These are phyloP conservation scores for Ambastaia sidthimunki DNA, from an alignment of 2,797 vertebrate species.

Conservation along the genomic window DNA sequence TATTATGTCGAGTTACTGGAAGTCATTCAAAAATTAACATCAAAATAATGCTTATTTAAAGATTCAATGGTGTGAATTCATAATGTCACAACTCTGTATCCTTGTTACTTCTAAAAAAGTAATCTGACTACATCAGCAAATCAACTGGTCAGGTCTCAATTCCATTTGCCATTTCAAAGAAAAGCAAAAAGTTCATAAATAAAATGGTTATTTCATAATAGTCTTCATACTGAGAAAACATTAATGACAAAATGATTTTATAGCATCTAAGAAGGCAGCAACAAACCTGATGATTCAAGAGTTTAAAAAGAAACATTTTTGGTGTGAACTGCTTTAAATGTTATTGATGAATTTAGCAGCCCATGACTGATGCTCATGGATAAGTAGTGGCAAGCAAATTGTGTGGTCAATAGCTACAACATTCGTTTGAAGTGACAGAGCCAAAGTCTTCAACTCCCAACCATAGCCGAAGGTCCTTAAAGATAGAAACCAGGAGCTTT, in stretches of 20 bases:
- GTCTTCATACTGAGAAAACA: background rate
- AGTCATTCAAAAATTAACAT: background rate
- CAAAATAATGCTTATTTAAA: background rate
- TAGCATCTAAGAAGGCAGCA: background rate
- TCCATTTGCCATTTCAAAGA: background rate
- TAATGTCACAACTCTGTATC: background rate
- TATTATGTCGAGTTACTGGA: background rate
- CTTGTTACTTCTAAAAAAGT: background rate
- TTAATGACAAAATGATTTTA: background rate
- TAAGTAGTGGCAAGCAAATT: slow-evolving; percentile 39
- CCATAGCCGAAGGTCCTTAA: background rate
- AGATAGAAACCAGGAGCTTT: slow-evolving; percentile 17
- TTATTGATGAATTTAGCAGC: slow-evolving; percentile 28
- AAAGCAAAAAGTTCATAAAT: background rate
- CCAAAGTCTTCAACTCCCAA: slow-evolving; percentile 19
- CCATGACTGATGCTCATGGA: slow-evolving; percentile 35
- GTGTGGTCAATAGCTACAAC: slow-evolving; percentile 35
- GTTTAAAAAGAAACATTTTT: slow-evolving; percentile 5
- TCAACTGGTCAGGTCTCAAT: background rate
- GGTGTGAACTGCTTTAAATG: slow-evolving; percentile 20
- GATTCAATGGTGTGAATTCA: background rate
- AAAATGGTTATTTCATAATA: background rate
- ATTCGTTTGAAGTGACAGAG: slow-evolving; percentile 12
- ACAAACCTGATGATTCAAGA: background rate
- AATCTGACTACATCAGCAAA: background rate